These are phyloP conservation scores for Melozone crissalis DNA, from an alignment of 2,113 vertebrate genomes.

Conservation along the genomic window DNA sequence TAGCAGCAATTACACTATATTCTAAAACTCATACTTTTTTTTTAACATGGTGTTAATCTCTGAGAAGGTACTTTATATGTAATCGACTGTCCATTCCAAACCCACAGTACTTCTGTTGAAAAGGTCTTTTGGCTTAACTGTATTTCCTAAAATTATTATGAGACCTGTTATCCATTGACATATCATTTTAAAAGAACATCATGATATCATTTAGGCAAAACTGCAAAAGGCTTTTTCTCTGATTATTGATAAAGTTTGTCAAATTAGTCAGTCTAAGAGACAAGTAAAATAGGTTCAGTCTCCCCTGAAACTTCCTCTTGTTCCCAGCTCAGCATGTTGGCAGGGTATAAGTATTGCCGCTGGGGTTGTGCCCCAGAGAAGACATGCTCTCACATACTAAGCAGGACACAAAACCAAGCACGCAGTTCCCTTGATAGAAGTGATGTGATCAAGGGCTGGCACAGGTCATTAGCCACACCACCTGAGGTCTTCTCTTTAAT, in stretches of 20 bases:
- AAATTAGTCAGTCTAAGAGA: neutral
- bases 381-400: neutral
- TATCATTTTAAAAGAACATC: neutral
- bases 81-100: neutral
- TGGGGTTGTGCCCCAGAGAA: neutral
- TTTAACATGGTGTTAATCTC: neutral
- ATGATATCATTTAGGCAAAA: neutral
- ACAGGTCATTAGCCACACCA: neutral
- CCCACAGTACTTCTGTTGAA: neutral
- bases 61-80: neutral
- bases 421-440: fast-evolving
- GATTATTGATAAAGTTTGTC: neutral
- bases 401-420: neutral
- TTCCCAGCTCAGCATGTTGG: neutral
- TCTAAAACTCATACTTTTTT: neutral
- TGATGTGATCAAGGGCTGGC: neutral
- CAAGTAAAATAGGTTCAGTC: neutral
- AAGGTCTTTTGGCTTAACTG: neutral
- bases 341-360: neutral
- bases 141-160: neutral
- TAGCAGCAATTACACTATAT: neutral
- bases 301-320: neutral
- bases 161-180: fast-evolving
- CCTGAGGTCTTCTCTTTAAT: neutral
- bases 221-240: neutral